Percentiles rank a stretch among this genome's conserved stretches.
phyloP scores from a whole-genome alignment of 2,888 invertebrate genomes.

The Stenurella melanura region DNA sequence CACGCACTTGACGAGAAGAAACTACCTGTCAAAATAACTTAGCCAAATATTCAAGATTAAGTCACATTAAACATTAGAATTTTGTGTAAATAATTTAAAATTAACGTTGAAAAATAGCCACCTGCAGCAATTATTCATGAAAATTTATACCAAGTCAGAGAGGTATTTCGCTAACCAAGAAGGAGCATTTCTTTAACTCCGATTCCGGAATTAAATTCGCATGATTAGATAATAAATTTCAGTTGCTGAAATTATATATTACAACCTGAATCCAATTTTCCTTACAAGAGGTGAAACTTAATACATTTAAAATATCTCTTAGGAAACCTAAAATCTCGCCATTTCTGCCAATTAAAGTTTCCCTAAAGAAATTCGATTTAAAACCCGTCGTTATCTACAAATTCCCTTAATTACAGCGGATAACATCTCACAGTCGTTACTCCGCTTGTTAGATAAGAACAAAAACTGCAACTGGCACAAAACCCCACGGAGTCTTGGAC shows the following conservation, averaged over 20 bases:
- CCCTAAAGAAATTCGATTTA: constrained; percentile 44
- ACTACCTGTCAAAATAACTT: no score
- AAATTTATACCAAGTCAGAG: background rate
- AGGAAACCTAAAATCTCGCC: constrained; percentile 39
- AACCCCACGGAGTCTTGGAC: constrained; percentile 38
- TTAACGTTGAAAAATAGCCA: background rate
- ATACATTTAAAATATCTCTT: constrained; percentile 40
- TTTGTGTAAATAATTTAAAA: background rate
- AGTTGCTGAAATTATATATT: constrained; percentile 36
- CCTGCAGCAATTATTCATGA: background rate
- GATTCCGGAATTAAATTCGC: constrained; percentile 20
- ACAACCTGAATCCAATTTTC: constrained; percentile 32
- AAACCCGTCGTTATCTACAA: constrained; percentile 50
- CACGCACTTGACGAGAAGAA: no score
- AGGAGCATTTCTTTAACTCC: constrained; percentile 16
- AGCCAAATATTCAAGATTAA: no score
- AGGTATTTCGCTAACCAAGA: background rate
- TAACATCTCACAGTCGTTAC: constrained; percentile 45
- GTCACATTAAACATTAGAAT: no score
- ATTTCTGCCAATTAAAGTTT: constrained; percentile 45
- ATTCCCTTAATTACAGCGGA: constrained; percentile 50
- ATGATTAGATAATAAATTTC: constrained; percentile 39
- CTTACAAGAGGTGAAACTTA: constrained; percentile 34
- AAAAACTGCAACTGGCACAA: constrained; percentile 44
- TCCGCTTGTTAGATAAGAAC: constrained; percentile 38